Conservation (phyloP, 37 sponge, comb jelly and placozoan genomes). For the Mnemiopsis leidyi region DNA sequence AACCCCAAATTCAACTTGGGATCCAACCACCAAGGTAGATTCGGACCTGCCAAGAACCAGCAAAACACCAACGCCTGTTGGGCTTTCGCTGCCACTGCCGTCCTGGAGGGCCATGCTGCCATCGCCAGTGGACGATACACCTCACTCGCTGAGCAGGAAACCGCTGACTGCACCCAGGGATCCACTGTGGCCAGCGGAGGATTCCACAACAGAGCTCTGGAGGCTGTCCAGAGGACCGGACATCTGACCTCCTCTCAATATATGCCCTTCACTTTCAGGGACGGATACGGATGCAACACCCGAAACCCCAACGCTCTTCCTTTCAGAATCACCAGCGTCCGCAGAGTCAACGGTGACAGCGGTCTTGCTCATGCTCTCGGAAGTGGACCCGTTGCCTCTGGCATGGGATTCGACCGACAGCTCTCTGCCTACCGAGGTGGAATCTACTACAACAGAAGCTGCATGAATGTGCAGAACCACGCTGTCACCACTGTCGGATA, state of each 20-base stretch:
- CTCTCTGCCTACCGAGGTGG: slow-evolving; percentile 33
- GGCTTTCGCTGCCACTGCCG: slow-evolving; percentile 12
- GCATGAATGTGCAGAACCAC: slow-evolving; percentile 9
- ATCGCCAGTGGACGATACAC: neutral
- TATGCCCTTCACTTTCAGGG: neutral
- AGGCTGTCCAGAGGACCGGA: neutral
- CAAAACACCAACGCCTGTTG: slow-evolving; percentile 23
- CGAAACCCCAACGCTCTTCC: neutral
- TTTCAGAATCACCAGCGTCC: neutral
- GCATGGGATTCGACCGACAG: slow-evolving; percentile 17
- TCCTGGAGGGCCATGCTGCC: neutral
- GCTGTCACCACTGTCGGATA: slow-evolving; percentile 36
- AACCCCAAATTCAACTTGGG: neutral
- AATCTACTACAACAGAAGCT: neutral
- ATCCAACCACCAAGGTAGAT: neutral
- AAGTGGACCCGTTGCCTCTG: slow-evolving; percentile 16
- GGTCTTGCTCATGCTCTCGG: neutral
- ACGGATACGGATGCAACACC: neutral
- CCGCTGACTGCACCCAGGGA: slow-evolving; percentile 6
- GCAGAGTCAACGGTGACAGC: neutral
- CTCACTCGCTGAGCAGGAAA: neutral
- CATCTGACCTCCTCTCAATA: neutral
- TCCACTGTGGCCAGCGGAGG: slow-evolving; percentile 16
- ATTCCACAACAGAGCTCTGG: slow-evolving; percentile 11
- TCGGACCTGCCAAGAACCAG: slow-evolving; percentile 33